Percentiles rank a stretch among this genome's conserved stretches.
These are phyloP conservation scores for Dynastes grantii DNA, from an alignment of 2,888 invertebrate genomes.

Conservation along the genomic window DNA sequence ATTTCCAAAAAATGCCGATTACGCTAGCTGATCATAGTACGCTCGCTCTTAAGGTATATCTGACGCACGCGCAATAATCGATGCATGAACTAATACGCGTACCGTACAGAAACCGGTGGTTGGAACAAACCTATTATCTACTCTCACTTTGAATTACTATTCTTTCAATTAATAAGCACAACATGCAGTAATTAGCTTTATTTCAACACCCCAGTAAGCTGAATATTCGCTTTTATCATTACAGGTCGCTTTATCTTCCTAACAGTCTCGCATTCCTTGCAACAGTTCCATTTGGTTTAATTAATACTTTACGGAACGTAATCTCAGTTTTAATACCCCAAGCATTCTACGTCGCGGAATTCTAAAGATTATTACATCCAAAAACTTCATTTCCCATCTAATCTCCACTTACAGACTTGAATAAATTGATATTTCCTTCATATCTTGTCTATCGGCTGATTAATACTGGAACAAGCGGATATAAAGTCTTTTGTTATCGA, in stretches of 20 bases:
- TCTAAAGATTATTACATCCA: conserved; percentile 15
- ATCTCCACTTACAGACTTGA: conserved; percentile 24
- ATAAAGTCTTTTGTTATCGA: neutral
- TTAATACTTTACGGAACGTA: conserved; percentile 10
- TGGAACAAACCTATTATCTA: too few species aligned
- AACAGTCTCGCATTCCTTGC: neutral
- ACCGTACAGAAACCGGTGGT: too few species aligned
- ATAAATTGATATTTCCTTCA: conserved; percentile 16
- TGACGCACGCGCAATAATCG: too few species aligned
- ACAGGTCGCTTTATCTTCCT: neutral
- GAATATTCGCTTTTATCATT: neutral
- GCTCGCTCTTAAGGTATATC: too few species aligned
- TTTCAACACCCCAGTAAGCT: too few species aligned
- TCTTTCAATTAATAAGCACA: too few species aligned
- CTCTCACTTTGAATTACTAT: too few species aligned
- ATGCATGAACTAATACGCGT: too few species aligned
- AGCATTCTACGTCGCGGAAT: neutral
- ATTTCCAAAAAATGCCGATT: too few species aligned
- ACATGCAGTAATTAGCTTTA: too few species aligned
- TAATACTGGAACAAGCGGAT: neutral
- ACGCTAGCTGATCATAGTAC: too few species aligned
- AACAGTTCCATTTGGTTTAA: conserved; percentile 20
- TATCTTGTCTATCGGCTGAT: neutral
- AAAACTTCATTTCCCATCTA: conserved; percentile 32
- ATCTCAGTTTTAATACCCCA: neutral